Percentiles rank a stretch among this genome's conserved stretches.
Conservation (phyloP, 2,113 vertebrate genomes). For the Tonatia bakeri region DNA sequence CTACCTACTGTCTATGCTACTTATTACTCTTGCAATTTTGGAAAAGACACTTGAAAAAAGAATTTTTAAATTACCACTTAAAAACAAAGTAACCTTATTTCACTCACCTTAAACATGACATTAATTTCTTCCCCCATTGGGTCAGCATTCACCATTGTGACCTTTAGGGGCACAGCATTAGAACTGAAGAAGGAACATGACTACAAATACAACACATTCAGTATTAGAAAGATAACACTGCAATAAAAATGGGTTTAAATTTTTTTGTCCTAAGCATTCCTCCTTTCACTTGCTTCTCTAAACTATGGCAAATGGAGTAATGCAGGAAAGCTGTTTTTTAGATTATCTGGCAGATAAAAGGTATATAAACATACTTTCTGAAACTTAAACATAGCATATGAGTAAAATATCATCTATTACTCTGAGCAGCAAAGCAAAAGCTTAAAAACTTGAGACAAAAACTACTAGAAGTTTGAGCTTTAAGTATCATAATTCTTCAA, state of each 20-base stretch:
- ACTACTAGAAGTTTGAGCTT: not conserved
- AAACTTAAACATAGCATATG: not conserved
- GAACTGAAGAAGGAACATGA: constrained; percentile 99
- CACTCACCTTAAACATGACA: constrained; percentile 97
- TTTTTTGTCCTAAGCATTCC: not conserved
- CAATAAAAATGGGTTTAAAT: constrained; percentile 36
- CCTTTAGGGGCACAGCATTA: constrained; percentile 95
- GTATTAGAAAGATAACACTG: constrained; percentile 14
- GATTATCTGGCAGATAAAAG: not conserved
- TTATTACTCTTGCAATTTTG: no score
- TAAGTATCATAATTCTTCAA: not conserved
- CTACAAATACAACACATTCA: constrained; percentile 81
- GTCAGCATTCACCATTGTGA: constrained; percentile 93
- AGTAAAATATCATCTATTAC: not conserved
- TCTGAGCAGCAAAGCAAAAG: not conserved
- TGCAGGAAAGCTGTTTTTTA: not conserved
- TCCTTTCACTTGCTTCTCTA: not conserved
- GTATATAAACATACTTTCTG: not conserved
- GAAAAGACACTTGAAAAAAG: not conserved
- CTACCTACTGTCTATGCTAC: no score
- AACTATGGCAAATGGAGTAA: constrained; percentile 25
- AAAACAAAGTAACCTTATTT: constrained; percentile 20
- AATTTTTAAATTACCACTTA: not conserved
- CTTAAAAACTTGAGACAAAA: not conserved
- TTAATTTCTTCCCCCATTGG: constrained; percentile 97